Evolutionary conservation across 1,140 invertebrate species (phyloP).

Genomic region (Tetramorium parvispinum): DNA sequence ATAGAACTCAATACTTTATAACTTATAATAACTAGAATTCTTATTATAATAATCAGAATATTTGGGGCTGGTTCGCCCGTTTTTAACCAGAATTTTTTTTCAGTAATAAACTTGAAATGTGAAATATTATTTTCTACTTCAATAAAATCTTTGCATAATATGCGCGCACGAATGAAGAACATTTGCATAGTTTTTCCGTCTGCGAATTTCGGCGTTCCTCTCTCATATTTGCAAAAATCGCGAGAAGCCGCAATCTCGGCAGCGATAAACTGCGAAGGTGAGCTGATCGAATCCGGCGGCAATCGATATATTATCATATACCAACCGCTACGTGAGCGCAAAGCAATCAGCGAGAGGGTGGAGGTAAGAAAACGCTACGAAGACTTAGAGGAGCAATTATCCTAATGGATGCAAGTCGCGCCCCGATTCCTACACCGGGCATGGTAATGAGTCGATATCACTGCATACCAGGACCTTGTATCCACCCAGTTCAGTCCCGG

Average conservation of each 20-base stretch:
- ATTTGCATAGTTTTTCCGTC: not conserved
- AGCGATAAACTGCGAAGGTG: constrained; percentile 19
- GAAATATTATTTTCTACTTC: not conserved
- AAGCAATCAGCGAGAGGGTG: constrained; percentile 74
- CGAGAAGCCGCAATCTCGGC: not conserved
- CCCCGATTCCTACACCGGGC: constrained; percentile 81
- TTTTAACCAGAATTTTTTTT: too few relatives aligned
- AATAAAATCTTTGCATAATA: not conserved
- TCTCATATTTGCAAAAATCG: constrained; percentile 15
- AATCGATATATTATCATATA: constrained; percentile 76
- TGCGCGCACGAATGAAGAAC: not conserved
- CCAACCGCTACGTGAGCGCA: constrained; percentile 67
- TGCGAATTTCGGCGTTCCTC: not conserved
- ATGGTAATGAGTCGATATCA: constrained; percentile 86
- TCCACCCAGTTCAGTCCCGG: constrained; percentile 70
- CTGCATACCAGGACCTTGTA: constrained; percentile 86
- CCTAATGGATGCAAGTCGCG: constrained; percentile 86
- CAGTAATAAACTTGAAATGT: not conserved
- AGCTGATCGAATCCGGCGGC: constrained; percentile 41
- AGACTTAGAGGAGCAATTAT: constrained; percentile 84
- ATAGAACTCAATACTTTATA: too few relatives aligned
- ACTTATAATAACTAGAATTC: too few relatives aligned
- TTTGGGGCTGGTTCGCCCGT: too few relatives aligned
- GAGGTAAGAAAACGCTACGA: constrained; percentile 72
- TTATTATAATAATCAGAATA: too few relatives aligned